Conservation (phyloP, 2,113 vertebrate species). For the Rhabdornis inornatus region DNA sequence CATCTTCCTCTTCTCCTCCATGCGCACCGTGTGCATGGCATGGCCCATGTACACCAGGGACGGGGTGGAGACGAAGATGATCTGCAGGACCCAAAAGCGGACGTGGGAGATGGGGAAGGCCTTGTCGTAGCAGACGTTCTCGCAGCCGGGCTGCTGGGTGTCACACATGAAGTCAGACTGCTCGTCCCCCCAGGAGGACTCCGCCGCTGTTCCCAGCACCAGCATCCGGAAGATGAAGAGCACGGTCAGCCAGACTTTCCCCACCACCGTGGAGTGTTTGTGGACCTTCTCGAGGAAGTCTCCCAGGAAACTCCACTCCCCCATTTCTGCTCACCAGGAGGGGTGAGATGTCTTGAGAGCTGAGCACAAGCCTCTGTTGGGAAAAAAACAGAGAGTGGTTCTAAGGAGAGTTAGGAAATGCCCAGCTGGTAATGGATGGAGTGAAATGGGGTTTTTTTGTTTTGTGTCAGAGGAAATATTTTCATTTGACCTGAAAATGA, state of each 20-base stretch:
- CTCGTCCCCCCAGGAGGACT: slow-evolving; percentile 97
- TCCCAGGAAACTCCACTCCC: slow-evolving; percentile 95
- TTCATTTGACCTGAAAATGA: neutral
- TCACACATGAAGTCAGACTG: slow-evolving; percentile 94
- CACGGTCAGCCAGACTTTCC: slow-evolving; percentile 94
- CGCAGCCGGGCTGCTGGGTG: slow-evolving; percentile 90
- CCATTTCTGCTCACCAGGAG: slow-evolving; percentile 79
- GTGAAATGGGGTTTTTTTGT: neutral
- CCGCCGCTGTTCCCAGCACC: slow-evolving; percentile 91
- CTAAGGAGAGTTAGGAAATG: neutral
- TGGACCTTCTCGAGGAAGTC: slow-evolving; percentile 96
- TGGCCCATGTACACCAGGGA: slow-evolving; percentile 96
- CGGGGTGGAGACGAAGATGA: slow-evolving; percentile 95
- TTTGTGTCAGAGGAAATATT: neutral
- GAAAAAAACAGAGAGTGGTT: slow-evolving; percentile 7
- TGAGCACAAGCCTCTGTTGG: neutral
- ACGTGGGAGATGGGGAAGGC: slow-evolving; percentile 98
- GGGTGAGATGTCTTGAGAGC: neutral
- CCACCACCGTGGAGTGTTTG: slow-evolving; percentile 94
- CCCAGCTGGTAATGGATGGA: neutral
- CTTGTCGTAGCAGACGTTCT: slow-evolving; percentile 94
- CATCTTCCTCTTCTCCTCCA: slow-evolving; percentile 84
- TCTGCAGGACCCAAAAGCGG: slow-evolving; percentile 96
- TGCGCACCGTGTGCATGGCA: slow-evolving; percentile 87
- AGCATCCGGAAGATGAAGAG: slow-evolving; percentile 99